These are phyloP conservation scores for Alfaro cultratus DNA, from an alignment of 2,797 vertebrate genomes.

Conservation along the genomic window DNA sequence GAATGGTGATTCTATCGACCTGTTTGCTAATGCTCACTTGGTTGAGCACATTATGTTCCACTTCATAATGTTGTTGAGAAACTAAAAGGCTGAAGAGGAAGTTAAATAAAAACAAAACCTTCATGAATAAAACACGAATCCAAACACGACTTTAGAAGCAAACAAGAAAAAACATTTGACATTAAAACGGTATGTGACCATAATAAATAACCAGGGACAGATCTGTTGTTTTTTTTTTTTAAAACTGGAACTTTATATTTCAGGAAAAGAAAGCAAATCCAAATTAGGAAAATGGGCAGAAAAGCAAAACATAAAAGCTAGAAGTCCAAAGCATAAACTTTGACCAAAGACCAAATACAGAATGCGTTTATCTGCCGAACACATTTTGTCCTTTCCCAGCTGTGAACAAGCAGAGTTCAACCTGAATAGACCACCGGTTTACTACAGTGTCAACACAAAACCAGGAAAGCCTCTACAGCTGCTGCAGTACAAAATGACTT, in stretches of 20 bases:
- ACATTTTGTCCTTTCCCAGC: background rate
- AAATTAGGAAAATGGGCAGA: background rate
- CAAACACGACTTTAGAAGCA: background rate
- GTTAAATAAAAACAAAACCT: background rate
- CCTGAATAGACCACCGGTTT: background rate
- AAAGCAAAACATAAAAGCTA: background rate
- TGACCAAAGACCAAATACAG: background rate
- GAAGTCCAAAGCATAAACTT: background rate
- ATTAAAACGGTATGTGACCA: background rate
- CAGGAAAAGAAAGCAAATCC: background rate
- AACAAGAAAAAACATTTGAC: background rate
- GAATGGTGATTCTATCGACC: background rate
- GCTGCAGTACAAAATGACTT: background rate
- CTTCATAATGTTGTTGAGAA: background rate
- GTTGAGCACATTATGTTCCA: background rate
- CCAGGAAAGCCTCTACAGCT: background rate
- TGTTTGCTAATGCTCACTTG: background rate
- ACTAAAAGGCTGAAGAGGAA: background rate
- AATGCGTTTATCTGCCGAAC: background rate
- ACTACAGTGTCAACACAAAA: background rate
- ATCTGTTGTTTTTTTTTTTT: background rate
- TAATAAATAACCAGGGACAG: background rate
- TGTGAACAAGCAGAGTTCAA: background rate
- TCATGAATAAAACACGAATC: background rate
- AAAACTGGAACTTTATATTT: background rate